A percentile compares a stretch with the other conserved stretches of the same genome.
Evolutionary conservation across 2,888 invertebrate genomes (phyloP).

Genomic region (Drosophila anceps): DNA sequence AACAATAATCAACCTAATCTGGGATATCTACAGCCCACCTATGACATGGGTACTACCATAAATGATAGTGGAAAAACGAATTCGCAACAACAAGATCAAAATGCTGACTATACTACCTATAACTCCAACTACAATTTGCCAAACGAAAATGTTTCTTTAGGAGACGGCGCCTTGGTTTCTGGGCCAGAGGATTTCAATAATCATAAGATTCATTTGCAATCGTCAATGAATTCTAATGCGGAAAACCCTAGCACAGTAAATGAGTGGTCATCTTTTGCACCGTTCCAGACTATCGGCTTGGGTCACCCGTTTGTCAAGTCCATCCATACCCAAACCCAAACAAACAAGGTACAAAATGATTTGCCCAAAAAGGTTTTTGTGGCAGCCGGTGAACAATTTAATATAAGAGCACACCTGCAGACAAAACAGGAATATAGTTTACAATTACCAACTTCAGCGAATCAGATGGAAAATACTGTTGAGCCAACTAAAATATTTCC

Average conservation of each 20-base stretch:
- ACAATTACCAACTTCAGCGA: neutral
- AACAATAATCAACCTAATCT: neutral
- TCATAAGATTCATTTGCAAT: neutral
- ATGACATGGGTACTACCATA: neutral
- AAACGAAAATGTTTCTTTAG: neutral
- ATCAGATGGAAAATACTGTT: neutral
- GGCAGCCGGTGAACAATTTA: conserved; percentile 53
- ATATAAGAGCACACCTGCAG: neutral
- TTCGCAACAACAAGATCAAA: conserved; percentile 36
- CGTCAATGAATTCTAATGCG: neutral
- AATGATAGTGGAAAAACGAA: neutral
- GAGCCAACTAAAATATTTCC: neutral
- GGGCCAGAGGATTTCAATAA: neutral
- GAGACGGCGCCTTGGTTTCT: neutral
- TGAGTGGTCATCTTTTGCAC: conserved; percentile 1
- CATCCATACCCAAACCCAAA: neutral
- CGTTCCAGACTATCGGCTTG: neutral
- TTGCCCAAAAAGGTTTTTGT: conserved; percentile 34
- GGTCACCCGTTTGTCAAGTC: conserved; percentile 34
- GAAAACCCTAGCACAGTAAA: neutral
- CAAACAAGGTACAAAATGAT: neutral
- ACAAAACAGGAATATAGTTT: neutral
- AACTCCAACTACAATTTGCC: conserved; percentile 9
- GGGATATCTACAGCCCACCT: neutral
- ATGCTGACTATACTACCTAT: conserved; percentile 36